These are phyloP conservation scores for Synanthedon formicaeformis DNA, from an alignment of 2,888 invertebrate genomes.

Conservation along the genomic window DNA sequence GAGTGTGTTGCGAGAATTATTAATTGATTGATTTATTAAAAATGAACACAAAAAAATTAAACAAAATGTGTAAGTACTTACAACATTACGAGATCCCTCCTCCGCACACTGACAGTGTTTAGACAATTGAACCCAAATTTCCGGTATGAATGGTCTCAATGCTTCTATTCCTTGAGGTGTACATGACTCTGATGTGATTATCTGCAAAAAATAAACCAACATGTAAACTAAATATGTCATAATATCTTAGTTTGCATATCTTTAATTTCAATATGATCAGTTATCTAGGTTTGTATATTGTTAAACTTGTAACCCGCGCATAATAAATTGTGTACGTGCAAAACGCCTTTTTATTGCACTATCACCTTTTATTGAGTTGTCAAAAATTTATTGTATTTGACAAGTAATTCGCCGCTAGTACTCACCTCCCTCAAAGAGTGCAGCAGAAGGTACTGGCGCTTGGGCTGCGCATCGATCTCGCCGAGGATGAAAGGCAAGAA, in stretches of 20 bases:
- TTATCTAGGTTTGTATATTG: background rate
- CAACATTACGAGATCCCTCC: constrained; percentile 98
- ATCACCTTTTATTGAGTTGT: too few species aligned
- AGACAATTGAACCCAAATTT: constrained; percentile 93
- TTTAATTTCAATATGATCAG: background rate
- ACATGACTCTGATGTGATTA: constrained; percentile 86
- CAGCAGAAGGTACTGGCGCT: constrained; percentile 93
- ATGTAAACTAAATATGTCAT: too few species aligned
- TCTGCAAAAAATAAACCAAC: constrained; percentile 52
- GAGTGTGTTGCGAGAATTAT: too few species aligned
- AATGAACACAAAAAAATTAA: background rate
- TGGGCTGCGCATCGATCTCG: constrained; percentile 94
- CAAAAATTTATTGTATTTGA: too few species aligned
- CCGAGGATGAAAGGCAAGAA: constrained; percentile 94
- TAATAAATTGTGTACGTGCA: too few species aligned
- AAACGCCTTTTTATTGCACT: too few species aligned
- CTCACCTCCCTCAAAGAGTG: constrained; percentile 96
- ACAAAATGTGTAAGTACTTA: constrained; percentile 31
- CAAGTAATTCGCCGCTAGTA: background rate
- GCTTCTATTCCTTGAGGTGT: constrained; percentile 80
- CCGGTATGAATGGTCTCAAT: constrained; percentile 83
- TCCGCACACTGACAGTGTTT: constrained; percentile 96
- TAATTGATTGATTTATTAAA: background rate
- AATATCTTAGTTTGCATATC: background rate
- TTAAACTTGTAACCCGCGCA: too few species aligned